These are phyloP conservation scores for Phenganax subtilis DNA, from an alignment of 92 coral and sea anemone genomes.

Conservation along the genomic window DNA sequence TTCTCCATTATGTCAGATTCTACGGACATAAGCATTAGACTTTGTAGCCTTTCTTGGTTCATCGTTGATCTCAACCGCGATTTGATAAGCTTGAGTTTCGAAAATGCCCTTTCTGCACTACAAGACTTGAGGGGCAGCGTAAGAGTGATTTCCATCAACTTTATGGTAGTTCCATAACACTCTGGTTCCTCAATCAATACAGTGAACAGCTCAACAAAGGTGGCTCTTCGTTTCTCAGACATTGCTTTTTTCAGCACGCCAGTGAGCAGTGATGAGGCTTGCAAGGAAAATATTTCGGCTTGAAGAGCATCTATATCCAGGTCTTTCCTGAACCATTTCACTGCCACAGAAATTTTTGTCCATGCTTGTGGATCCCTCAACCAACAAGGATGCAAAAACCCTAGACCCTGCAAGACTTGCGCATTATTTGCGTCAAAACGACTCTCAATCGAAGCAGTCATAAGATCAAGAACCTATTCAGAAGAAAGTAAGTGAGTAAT, in stretches of 20 bases:
- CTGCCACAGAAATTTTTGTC: slow-evolving; percentile 11
- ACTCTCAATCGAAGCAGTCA: slow-evolving; percentile 6
- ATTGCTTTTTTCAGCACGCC: neutral
- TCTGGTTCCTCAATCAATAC: slow-evolving; percentile 12
- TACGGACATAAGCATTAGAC: slow-evolving; percentile 8
- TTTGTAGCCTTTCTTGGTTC: slow-evolving; percentile 30
- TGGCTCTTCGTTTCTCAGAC: too few relatives aligned
- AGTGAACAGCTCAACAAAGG: slow-evolving; percentile 13
- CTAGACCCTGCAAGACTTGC: neutral
- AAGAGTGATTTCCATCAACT: slow-evolving; percentile 26
- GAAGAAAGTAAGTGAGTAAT: neutral
- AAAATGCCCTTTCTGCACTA: slow-evolving; percentile 18
- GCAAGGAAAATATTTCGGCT: slow-evolving; percentile 22
- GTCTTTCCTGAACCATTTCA: slow-evolving; percentile 28
- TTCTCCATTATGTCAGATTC: slow-evolving; percentile 23
- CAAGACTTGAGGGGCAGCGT: slow-evolving; percentile 28
- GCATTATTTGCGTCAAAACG: neutral
- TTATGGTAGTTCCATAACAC: neutral
- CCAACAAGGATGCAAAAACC: slow-evolving; percentile 1
- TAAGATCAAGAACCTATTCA: slow-evolving; percentile 15
- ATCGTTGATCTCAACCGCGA: slow-evolving; percentile 23
- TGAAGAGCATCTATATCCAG: slow-evolving; percentile 26
- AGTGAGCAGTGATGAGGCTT: slow-evolving; percentile 10
- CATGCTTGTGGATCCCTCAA: slow-evolving; percentile 17
- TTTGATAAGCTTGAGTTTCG: slow-evolving; percentile 26